Percentiles rank a stretch among this genome's conserved stretches.
Evolutionary conservation across 2,797 vertebrate species (phyloP).

Genomic region (Florisuga fusca): DNA sequence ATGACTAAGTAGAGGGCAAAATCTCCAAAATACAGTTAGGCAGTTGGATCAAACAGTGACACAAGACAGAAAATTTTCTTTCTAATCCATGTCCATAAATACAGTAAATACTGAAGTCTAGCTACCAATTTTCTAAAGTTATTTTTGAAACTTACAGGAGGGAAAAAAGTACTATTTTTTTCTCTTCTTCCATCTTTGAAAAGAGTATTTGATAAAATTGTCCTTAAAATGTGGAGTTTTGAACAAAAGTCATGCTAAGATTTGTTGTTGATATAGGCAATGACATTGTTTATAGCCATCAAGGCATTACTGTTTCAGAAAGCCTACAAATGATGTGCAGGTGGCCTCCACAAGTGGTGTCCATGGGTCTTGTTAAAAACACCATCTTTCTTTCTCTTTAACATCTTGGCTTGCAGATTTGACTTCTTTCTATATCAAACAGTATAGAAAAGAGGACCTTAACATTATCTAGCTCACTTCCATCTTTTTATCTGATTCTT

Average conservation of each 20-base stretch:
- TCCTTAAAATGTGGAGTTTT: neutral
- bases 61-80: neutral
- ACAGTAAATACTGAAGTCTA: neutral
- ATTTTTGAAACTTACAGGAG: neutral
- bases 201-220: neutral
- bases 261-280: neutral
- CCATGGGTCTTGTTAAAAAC: neutral
- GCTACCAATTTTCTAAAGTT: neutral
- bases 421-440: constrained; percentile 3
- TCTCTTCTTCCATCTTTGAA: neutral
- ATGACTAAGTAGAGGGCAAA: neutral
- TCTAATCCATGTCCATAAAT: neutral
- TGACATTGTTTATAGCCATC: neutral
- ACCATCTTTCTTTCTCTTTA: neutral
- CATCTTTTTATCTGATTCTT: constrained; percentile 28
- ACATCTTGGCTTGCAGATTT: neutral
- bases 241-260: neutral
- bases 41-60: neutral
- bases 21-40: neutral
- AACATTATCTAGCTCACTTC: constrained; percentile 26
- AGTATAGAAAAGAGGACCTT: neutral
- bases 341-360: neutral
- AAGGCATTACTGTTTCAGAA: neutral
- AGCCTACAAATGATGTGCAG: neutral
- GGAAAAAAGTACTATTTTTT: neutral